phyloP scores from a whole-genome alignment of 2,113 vertebrate species.

The Paracanthobrama guichenoti region DNA sequence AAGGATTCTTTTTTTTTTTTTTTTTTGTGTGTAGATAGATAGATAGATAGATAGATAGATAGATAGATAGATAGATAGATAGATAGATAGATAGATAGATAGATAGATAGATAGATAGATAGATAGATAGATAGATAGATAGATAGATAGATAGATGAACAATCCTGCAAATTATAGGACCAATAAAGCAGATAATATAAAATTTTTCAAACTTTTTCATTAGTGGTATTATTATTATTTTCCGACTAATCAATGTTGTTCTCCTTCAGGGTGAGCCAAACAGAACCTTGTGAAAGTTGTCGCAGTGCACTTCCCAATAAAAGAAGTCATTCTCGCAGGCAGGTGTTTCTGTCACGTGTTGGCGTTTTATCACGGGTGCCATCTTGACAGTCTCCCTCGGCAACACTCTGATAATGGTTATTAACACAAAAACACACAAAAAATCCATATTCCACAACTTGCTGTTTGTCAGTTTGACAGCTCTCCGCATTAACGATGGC shows the following conservation, averaged over 20 bases:
- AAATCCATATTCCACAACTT: constrained; percentile 79
- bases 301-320: constrained; percentile 73
- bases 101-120: too few species aligned
- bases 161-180: too few species aligned
- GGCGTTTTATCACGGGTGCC: constrained; percentile 78
- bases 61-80: too few species aligned
- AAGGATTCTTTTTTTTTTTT: too few species aligned
- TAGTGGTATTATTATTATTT: constrained; percentile 27
- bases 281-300: constrained; percentile 67
- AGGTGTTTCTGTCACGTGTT: constrained; percentile 77
- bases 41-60: too few species aligned
- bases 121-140: too few species aligned
- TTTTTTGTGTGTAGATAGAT: too few species aligned
- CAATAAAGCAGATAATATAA: too few species aligned
- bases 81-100: too few species aligned
- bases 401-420: constrained; percentile 78
- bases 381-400: constrained; percentile 79
- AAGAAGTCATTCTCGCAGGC: constrained; percentile 71
- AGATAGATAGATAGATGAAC: too few species aligned
- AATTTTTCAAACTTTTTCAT: too few species aligned
- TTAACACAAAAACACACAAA: constrained; percentile 72
- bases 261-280: constrained; percentile 71
- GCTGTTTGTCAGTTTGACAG: constrained; percentile 81
- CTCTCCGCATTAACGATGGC: constrained; percentile 75
- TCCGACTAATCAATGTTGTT: constrained; percentile 72